These are phyloP conservation scores for Hyperoplus lanceolatus DNA, from an alignment of 2,797 vertebrate genomes.

Conservation along the genomic window DNA sequence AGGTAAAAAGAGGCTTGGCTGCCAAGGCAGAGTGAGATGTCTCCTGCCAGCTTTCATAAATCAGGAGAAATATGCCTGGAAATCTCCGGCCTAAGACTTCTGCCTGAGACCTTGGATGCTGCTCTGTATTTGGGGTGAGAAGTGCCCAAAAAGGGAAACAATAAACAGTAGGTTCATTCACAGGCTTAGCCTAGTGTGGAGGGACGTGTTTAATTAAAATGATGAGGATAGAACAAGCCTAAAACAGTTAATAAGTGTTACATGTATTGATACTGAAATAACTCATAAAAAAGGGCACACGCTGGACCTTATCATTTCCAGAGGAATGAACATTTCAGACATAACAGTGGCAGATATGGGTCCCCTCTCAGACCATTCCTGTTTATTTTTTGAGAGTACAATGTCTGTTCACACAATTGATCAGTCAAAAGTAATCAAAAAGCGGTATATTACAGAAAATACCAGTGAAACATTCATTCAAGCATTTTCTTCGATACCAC, in stretches of 20 bases:
- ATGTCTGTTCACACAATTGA: too few species aligned
- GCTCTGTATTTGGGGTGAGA: constrained; percentile 64
- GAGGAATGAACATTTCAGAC: too few species aligned
- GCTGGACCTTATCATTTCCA: too few species aligned
- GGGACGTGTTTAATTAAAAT: constrained; percentile 27
- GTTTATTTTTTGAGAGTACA: too few species aligned
- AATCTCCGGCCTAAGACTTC: constrained; percentile 66
- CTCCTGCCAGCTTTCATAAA: constrained; percentile 79
- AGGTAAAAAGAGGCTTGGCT: constrained; percentile 67
- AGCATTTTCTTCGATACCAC: too few species aligned
- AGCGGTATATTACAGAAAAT: too few species aligned
- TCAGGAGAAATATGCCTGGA: constrained; percentile 78
- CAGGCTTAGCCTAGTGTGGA: constrained; percentile 19
- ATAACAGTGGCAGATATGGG: too few species aligned
- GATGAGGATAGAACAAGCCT: constrained; percentile 28
- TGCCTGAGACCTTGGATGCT: constrained; percentile 55
- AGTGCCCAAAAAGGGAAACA: constrained; percentile 51
- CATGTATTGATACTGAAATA: neutral
- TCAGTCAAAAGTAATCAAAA: too few species aligned
- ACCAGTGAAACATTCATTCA: too few species aligned
- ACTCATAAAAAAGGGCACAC: too few species aligned
- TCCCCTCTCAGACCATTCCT: too few species aligned
- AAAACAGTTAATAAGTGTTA: constrained; percentile 19
- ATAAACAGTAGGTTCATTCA: constrained; percentile 40
- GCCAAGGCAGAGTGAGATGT: constrained; percentile 72